Conservation (phyloP, 2,113 vertebrate species). For the Hypocryptadius cinnamomeus region DNA sequence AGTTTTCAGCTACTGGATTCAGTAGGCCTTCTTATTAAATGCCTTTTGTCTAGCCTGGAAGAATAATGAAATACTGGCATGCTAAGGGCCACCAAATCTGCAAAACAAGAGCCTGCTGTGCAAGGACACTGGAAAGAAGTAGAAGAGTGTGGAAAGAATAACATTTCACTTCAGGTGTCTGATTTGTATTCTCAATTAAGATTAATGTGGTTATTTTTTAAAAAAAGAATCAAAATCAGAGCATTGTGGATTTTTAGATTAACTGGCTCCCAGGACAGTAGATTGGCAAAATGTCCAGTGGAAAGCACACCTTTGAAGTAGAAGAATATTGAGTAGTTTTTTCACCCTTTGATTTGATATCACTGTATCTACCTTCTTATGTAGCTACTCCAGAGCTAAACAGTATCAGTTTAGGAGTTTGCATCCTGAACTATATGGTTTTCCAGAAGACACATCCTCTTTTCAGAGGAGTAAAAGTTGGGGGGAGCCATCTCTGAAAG, state of each 20-base stretch:
- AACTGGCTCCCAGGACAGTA: not conserved
- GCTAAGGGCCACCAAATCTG: not conserved
- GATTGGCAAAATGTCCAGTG: not conserved
- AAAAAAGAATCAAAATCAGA: not conserved
- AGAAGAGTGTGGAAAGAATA: not conserved
- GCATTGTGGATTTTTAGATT: not conserved
- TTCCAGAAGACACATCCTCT: not conserved
- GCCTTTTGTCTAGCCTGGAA: not conserved
- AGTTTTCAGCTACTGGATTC: not conserved
- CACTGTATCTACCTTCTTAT: not conserved
- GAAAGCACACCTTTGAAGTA: not conserved
- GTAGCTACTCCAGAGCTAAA: not conserved
- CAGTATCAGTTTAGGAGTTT: not conserved
- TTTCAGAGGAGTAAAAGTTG: not conserved
- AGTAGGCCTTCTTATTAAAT: not conserved
- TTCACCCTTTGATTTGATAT: not conserved
- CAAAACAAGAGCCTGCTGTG: not conserved
- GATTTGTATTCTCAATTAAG: not conserved
- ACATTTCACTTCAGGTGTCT: not conserved
- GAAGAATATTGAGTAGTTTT: not conserved
- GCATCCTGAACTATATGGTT: not conserved
- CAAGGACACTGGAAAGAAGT: not conserved
- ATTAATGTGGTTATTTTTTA: not conserved
- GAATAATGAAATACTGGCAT: not conserved
- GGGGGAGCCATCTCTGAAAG: not conserved